phyloP scores from a whole-genome alignment of 2,113 vertebrate genomes.

The Pantherophis guttatus region DNA sequence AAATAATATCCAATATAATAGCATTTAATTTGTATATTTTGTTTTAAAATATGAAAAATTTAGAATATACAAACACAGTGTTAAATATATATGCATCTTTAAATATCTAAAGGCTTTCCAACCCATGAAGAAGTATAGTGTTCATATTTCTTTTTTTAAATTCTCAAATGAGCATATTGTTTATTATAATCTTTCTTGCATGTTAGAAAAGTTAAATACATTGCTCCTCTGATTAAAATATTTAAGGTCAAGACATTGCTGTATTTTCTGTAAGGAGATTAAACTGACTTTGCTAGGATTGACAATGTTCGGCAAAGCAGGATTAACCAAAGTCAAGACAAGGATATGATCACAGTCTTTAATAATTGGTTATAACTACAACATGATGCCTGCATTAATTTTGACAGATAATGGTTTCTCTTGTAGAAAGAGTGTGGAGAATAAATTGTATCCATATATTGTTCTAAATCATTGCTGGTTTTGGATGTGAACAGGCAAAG shows the following conservation, averaged over 20 bases:
- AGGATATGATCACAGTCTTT: not conserved
- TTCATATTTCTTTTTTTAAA: not conserved
- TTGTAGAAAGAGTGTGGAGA: not conserved
- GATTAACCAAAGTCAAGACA: not conserved
- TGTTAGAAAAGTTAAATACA: not conserved
- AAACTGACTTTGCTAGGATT: not conserved
- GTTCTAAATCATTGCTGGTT: not conserved
- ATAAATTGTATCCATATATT: not conserved
- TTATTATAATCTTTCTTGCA: not conserved
- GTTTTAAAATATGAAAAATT: not conserved
- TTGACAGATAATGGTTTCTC: not conserved
- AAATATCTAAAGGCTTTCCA: not conserved
- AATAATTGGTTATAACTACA: not conserved
- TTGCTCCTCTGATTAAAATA: not conserved
- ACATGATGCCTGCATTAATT: not conserved
- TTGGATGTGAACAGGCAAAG: not conserved
- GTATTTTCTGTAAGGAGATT: not conserved
- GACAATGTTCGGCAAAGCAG: not conserved
- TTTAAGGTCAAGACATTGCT: not conserved
- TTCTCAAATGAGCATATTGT: not conserved
- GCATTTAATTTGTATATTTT: not conserved
- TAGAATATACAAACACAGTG: not conserved
- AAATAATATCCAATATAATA: not conserved
- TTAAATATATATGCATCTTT: not conserved
- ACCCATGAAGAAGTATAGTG: not conserved